Conservation (phyloP, 1,140 invertebrate species). For the Linepithema humile region DNA sequence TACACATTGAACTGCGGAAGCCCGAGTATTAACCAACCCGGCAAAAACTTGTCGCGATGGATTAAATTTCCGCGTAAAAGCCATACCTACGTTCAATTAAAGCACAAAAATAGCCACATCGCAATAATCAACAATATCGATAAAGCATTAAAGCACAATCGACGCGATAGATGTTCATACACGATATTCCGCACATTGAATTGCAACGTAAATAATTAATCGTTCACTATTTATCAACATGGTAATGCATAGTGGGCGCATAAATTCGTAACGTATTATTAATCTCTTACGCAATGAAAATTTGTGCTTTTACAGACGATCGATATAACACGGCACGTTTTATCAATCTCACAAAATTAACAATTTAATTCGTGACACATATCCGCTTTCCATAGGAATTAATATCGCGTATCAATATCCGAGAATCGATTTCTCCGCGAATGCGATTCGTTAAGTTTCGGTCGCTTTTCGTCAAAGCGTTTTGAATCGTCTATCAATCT, state of each 20-base stretch:
- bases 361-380: constrained; percentile 29
- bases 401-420: constrained; percentile 23
- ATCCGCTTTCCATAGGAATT: constrained; percentile 21
- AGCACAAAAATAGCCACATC: constrained; percentile 13
- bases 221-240: constrained; percentile 43
- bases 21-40: too few relatives aligned
- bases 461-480: neutral
- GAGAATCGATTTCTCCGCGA: constrained; percentile 27
- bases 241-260: constrained; percentile 25
- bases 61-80: constrained; percentile 29
- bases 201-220: constrained; percentile 47
- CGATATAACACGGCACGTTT: constrained; percentile 12
- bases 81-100: constrained; percentile 3
- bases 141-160: constrained; percentile 5
- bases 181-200: neutral
- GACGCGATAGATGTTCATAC: neutral
- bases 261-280: constrained; percentile 52
- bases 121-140: constrained; percentile 29
- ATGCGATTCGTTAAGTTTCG: neutral
- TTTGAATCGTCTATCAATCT: constrained; percentile 14
- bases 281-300: constrained; percentile 44
- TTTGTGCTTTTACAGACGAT: constrained; percentile 41
- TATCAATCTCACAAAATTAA: constrained; percentile 43
- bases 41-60: neutral
- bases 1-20: neutral